Conservation (phyloP, 1,140 invertebrate genomes). For the Calliopsis andreniformis region DNA sequence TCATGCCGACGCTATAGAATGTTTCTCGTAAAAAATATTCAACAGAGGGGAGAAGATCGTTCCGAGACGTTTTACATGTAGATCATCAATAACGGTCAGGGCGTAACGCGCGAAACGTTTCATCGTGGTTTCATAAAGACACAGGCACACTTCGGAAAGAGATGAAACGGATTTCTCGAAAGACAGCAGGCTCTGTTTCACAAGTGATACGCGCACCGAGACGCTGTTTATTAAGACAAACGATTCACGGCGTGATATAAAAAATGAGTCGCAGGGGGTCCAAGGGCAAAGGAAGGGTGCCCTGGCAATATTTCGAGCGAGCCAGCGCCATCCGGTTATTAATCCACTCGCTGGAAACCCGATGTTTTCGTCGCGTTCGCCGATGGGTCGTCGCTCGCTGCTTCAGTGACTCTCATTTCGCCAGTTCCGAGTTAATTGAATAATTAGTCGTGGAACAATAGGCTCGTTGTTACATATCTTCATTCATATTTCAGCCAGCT, state of each 20-base stretch:
- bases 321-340: slow-evolving; percentile 62
- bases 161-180: slow-evolving; percentile 26
- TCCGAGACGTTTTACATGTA: slow-evolving; percentile 10
- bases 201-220: slow-evolving; percentile 50
- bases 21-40: too few relatives aligned
- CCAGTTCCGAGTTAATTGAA: not conserved
- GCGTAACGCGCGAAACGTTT: slow-evolving; percentile 4
- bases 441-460: not conserved
- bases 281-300: slow-evolving; percentile 58
- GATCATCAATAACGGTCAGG: slow-evolving; percentile 27
- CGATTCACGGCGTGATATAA: slow-evolving; percentile 53
- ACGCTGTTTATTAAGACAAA: slow-evolving; percentile 61
- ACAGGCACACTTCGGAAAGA: not conserved
- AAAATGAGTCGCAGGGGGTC: slow-evolving; percentile 58
- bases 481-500: not conserved
- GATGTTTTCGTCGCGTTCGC: slow-evolving; percentile 66
- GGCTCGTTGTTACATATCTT: not conserved
- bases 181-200: slow-evolving; percentile 34
- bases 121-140: not conserved
- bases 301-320: slow-evolving; percentile 60
- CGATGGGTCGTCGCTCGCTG: slow-evolving; percentile 59
- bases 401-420: slow-evolving; percentile 57
- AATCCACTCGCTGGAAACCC: slow-evolving; percentile 67
- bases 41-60: not conserved
- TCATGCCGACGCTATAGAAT: too few relatives aligned